Base-by-base conservation (phyloP, 1,140 invertebrate species). In the Calosoma granatense region DNA sequence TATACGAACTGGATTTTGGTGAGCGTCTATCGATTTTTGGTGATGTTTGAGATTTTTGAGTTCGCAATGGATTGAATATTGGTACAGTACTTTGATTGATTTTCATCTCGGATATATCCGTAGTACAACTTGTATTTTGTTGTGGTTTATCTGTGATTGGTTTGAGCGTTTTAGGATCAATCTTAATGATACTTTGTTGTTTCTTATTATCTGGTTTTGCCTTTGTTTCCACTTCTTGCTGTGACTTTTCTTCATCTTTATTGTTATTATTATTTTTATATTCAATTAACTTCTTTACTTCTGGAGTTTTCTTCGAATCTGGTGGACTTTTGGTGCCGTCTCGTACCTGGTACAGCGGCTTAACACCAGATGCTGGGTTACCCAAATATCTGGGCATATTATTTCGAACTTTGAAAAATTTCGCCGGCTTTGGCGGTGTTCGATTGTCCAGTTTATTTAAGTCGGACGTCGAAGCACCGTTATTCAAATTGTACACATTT, bases 301-400 rank as follows among this genome's bases (percentile, higher is more conserved):
- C 36, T 52, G 15, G 22, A 39, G 39, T 63, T 60, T 6, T 70
- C 67, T 51, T 71, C 66, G 41, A 3, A 23, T 71, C 70, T 0
- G 65, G 62, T 12, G 41, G 41, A 47, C 41, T 47, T 47, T 47
- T 47, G 15, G 9, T 17, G 59, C 61, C 69, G 0, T 57, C 41
- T 12, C 70, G 67, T 0, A 78, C 72, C 4, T 74, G 71, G 56
- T 80, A 83, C 74, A 83, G 76, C 0, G 80, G 78, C 51, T 82
- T 83, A 0, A 81, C 81, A 0, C 80, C 80, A 0, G 78, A 80
- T 0, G 79, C 75, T 0, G 80, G 80, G 64, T 81, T 81, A 0
- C 79, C 80, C n/a, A 82, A 63, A 60, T 77, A 82, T 58, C 80
- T 65, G 0, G 78, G 79, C 58, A 76, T 73, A 58, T 82, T 82